A percentile compares a stretch with the other conserved stretches of the same genome.
These are phyloP conservation scores for Hepsetus odoe DNA, from an alignment of 2,113 vertebrate species.

Conservation along the genomic window DNA sequence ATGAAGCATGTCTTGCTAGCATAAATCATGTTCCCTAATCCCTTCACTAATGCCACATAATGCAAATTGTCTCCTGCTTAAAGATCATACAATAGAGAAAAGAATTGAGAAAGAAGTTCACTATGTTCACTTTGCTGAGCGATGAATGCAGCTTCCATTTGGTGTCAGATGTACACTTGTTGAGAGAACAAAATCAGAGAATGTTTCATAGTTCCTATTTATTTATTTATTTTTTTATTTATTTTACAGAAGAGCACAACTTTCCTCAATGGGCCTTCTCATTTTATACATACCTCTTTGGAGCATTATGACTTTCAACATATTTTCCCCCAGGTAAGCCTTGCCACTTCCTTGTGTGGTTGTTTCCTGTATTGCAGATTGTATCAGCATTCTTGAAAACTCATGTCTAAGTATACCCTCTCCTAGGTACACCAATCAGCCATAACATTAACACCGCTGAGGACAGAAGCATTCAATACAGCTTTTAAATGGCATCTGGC, in stretches of 20 bases:
- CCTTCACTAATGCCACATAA: constrained; percentile 76
- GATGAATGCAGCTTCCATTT: constrained; percentile 5
- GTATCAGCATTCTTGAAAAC: neutral
- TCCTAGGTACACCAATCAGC: neutral
- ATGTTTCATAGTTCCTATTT: neutral
- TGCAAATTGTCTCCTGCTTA: constrained; percentile 76
- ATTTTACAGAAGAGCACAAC: neutral
- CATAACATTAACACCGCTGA: too few species aligned
- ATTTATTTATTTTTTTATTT: too few species aligned
- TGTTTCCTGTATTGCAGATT: neutral
- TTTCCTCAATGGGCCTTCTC: neutral
- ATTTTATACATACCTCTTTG: neutral
- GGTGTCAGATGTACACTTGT: constrained; percentile 2
- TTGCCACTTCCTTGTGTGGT: neutral
- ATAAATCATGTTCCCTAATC: constrained; percentile 79
- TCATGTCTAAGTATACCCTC: neutral
- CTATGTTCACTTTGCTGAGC: constrained; percentile 43
- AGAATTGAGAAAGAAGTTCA: constrained; percentile 50
- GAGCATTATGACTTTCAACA: neutral
- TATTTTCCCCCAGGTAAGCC: neutral
- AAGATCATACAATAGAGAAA: constrained; percentile 73
- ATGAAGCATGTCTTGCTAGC: constrained; percentile 77
- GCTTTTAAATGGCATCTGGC: too few species aligned
- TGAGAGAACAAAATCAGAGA: neutral
- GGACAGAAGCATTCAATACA: too few species aligned